These are phyloP conservation scores for Ammospiza caudacuta DNA, from an alignment of 2,113 vertebrate species.

Conservation along the genomic window DNA sequence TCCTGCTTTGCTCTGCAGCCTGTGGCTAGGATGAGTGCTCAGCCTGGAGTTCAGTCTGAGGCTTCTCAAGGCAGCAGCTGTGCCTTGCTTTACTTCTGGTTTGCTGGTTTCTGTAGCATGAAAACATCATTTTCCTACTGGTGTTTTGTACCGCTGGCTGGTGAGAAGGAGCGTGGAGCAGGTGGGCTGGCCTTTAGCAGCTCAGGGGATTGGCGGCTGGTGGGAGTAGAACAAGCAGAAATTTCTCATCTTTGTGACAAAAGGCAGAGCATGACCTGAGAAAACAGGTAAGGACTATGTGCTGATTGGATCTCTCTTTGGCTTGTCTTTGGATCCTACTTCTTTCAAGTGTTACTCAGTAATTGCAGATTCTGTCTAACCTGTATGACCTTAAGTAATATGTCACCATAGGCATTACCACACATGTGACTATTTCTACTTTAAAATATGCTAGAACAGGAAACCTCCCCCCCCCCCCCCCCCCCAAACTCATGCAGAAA, in stretches of 20 bases:
- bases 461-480: not conserved
- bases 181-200: slow-evolving; percentile 9
- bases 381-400: not conserved
- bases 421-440: not conserved
- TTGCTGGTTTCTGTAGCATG: slow-evolving; percentile 37
- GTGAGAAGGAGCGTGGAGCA: not conserved
- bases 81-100: slow-evolving; percentile 45
- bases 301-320: not conserved
- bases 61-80: slow-evolving; percentile 51
- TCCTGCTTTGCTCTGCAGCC: slow-evolving; percentile 47
- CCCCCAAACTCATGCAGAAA: not conserved
- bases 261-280: not conserved
- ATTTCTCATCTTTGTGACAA: not conserved
- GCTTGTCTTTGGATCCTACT: not conserved
- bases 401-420: not conserved
- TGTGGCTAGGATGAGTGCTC: slow-evolving; percentile 20
- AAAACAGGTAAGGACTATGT: not conserved
- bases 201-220: not conserved
- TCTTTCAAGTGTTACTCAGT: not conserved
- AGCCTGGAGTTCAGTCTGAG: slow-evolving; percentile 30
- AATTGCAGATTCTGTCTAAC: not conserved
- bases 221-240: not conserved
- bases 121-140: slow-evolving; percentile 10
- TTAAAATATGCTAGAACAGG: not conserved
- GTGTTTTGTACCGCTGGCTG: not conserved